Evolutionary conservation across 2,797 vertebrate genomes (phyloP), one percentile per base, ranked within the genome.

Genomic region (Sus cebifrons): DNA sequence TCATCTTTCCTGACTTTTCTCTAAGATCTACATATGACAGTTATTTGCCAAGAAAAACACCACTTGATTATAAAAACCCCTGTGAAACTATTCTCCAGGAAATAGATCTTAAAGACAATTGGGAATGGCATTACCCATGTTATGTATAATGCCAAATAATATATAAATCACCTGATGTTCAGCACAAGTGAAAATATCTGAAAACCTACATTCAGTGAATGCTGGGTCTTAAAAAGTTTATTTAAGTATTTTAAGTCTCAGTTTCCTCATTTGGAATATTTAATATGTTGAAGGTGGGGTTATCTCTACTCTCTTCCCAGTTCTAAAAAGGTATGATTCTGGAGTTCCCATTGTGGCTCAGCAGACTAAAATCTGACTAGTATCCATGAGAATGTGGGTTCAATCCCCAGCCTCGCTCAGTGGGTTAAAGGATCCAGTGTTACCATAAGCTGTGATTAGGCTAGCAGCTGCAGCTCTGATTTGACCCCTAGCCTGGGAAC

Each of bases 261-360:
- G 27, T 75, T 93, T 75, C 44, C 12, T 87, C 54, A 67, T 82
- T 89, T 92, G 68, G 18, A 73, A 92, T 83, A 95, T 82, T 40
- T 90, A 90, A 82, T 82, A 91, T 44, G 7, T 70, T 84, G 0
- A 92, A 86, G 36, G 23, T 88, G 29, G 40, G n/a, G 21, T 64
- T 94, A 60, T 91, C 77, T 91, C 65, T 85, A 68, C 23, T 71
- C 6, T 89, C 5, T 27, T 67, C 21, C 6, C 21, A 91, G 54
- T 27, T 79, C 40, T 68, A 96, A 89, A 95, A 95, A 95, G 14
- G 10, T 74, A 78, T 71, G 71, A 77, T 93, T 49, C 44, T 49
- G 44, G 44, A 49, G 44, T 49, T 49, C 44, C 44, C 44, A 49
- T 5, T 49, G 44, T 49, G 44, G 9, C 44, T 49, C 44, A 49